These are phyloP conservation scores for Cantharis lateralis DNA, from an alignment of 2,888 invertebrate genomes.

Conservation along the genomic window DNA sequence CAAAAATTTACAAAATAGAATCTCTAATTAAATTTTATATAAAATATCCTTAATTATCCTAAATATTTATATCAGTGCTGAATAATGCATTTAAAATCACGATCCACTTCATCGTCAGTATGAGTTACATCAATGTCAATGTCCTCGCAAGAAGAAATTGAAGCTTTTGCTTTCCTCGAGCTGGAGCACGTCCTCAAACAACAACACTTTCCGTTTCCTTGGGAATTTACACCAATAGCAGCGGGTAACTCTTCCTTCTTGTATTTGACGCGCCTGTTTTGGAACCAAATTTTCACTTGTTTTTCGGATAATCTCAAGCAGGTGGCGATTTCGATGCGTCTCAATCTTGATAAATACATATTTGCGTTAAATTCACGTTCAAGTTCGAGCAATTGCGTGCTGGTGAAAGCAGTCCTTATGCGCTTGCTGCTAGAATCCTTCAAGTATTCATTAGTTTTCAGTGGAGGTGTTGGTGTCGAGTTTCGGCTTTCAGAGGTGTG, in stretches of 20 bases:
- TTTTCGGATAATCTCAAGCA: constrained; percentile 87
- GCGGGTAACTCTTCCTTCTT: constrained; percentile 82
- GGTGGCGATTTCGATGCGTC: constrained; percentile 92
- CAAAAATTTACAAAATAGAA: constrained; percentile 8
- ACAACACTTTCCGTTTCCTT: constrained; percentile 55
- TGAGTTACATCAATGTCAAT: constrained; percentile 52
- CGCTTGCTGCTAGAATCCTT: constrained; percentile 76
- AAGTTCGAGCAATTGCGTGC: constrained; percentile 83
- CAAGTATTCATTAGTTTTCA: constrained; percentile 55
- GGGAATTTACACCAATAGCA: constrained; percentile 26
- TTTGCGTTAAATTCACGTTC: constrained; percentile 88
- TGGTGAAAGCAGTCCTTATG: constrained; percentile 92
- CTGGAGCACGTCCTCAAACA: constrained; percentile 57
- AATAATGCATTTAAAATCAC: constrained; percentile 1
- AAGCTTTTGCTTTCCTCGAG: constrained; percentile 41
- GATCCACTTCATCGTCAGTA: constrained; percentile 42
- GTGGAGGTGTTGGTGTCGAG: constrained; percentile 62
- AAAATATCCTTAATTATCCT: not conserved
- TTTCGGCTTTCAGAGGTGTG: constrained; percentile 56
- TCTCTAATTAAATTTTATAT: not conserved
- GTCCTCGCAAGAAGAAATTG: constrained; percentile 49
- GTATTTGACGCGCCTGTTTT: constrained; percentile 89
- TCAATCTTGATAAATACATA: constrained; percentile 86
- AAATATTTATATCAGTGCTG: not conserved
- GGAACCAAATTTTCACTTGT: constrained; percentile 95